Conservation (phyloP, 2,797 vertebrate species). For the Hozukius guyotensis region DNA sequence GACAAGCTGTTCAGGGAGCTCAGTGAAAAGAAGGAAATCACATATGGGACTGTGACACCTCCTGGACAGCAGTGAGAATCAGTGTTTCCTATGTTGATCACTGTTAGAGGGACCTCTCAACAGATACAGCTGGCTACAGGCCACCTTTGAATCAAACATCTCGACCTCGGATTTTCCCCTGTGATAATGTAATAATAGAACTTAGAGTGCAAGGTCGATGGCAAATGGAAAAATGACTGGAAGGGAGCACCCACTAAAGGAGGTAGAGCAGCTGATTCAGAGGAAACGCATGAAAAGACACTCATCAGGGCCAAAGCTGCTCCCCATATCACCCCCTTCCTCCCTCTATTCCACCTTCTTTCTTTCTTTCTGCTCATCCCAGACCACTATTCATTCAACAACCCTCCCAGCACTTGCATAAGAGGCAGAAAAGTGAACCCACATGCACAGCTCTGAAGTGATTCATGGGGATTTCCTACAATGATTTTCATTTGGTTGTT, state of each 20-base stretch:
- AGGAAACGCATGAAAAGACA: slow-evolving; percentile 26
- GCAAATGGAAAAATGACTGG: slow-evolving; percentile 25
- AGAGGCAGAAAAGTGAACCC: slow-evolving; percentile 42
- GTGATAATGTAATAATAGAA: slow-evolving; percentile 52
- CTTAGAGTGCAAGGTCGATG: slow-evolving; percentile 56
- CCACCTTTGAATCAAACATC: slow-evolving; percentile 38
- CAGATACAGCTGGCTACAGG: slow-evolving; percentile 52
- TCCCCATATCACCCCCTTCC: slow-evolving; percentile 12
- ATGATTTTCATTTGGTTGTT: slow-evolving; percentile 21
- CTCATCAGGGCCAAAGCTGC: slow-evolving; percentile 54
- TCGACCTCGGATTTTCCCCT: not conserved
- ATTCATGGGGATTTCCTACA: slow-evolving; percentile 34
- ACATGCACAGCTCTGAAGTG: slow-evolving; percentile 17
- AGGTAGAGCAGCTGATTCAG: slow-evolving; percentile 33
- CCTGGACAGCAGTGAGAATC: slow-evolving; percentile 50
- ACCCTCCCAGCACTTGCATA: slow-evolving; percentile 34
- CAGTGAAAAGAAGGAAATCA: slow-evolving; percentile 75
- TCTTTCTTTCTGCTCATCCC: slow-evolving; percentile 29
- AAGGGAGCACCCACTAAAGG: slow-evolving; percentile 10
- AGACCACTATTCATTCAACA: slow-evolving; percentile 38
- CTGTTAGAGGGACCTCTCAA: slow-evolving; percentile 47
- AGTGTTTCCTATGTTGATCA: slow-evolving; percentile 62
- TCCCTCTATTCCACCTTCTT: slow-evolving; percentile 14
- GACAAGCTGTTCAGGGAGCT: slow-evolving; percentile 52
- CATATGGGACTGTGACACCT: slow-evolving; percentile 53